Evolutionary conservation across 2,113 vertebrate genomes (phyloP), one percentile per base, ranked within the genome.

Genomic region (Pavo muticus): DNA sequence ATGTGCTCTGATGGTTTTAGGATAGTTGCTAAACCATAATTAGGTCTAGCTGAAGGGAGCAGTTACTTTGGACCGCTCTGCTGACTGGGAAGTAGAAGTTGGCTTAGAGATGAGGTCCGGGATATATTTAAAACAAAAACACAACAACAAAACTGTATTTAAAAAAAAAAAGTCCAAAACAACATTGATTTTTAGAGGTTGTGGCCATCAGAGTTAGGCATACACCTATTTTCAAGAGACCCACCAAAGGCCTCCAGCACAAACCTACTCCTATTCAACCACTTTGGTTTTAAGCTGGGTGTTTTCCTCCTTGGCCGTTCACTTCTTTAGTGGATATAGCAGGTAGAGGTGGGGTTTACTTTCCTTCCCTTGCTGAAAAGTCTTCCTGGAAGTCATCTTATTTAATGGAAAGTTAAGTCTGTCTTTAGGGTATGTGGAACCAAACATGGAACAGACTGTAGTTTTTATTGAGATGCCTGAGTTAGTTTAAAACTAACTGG

Each of bases 401-500:
- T 40, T 90, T 59, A 70, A 42, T 45, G 30, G 42, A 63, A 80
- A 42, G 18, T n/a, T 82, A 70, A 45, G 45, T 90, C n/a, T 73
- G 37, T 70, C 48, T 90, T 40, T 37, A 50, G 16, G 25, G 32
- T 45, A 37, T 70, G 40, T 91, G 82, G 48, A 83, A 24, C 60
- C 72, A 24, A 9, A 57, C 19, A 27, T 76, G n/a, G 71, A 83
- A n/a, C 54, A 70, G 68, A 40, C 50, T 92, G 64, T 64, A 86
- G 9, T 4, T 80, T 54, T 19, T 32, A 50, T 21, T 0, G 0
- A 82, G 68, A 37, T 45, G 63, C 44, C 48, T 30, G 64, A 39
- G 12, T 90, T 70, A 70, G 10, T 54, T 90, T 73, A 93, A 85
- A 89, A 69, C 4, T 89, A 64, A 48, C 75, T 74, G 68, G 24